Evolutionary conservation across 2,888 invertebrate species (phyloP).

Genomic region (Cheilosia soror): DNA sequence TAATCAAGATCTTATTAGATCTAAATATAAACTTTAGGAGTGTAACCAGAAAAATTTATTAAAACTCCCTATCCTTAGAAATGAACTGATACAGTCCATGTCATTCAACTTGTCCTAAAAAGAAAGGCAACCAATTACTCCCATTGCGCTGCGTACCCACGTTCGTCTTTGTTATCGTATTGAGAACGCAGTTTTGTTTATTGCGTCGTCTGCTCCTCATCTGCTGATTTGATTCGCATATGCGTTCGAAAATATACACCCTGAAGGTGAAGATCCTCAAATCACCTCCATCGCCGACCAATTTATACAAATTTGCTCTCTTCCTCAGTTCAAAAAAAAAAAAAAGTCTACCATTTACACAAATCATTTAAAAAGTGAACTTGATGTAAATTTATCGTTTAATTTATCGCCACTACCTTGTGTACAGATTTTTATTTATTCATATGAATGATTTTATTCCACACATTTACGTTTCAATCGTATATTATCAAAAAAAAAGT

Average conservation of each 20-base stretch:
- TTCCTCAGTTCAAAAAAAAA: background rate
- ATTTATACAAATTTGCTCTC: background rate
- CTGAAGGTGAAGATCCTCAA: slow-evolving; percentile 25
- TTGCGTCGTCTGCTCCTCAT: background rate
- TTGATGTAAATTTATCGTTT: slow-evolving; percentile 34
- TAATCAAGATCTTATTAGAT: too few relatives aligned
- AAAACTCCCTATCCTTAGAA: background rate
- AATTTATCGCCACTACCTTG: slow-evolving; percentile 39
- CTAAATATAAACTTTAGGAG: background rate
- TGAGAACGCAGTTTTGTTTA: background rate
- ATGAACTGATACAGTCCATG: background rate
- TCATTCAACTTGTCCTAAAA: background rate
- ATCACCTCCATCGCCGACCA: background rate
- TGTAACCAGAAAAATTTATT: background rate
- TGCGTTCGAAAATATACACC: slow-evolving; percentile 7
- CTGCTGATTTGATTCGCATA: background rate
- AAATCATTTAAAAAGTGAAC: slow-evolving; percentile 16
- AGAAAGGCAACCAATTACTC: background rate
- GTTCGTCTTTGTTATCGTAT: slow-evolving; percentile 2
- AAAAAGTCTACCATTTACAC: slow-evolving; percentile 4
- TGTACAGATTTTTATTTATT: slow-evolving; percentile 1
- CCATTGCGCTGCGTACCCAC: background rate
- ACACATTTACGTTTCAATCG: background rate
- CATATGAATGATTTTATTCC: background rate
- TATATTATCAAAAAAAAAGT: background rate